Evolutionary conservation across 2,797 vertebrate genomes (phyloP).

Genomic region (Anableps anableps): DNA sequence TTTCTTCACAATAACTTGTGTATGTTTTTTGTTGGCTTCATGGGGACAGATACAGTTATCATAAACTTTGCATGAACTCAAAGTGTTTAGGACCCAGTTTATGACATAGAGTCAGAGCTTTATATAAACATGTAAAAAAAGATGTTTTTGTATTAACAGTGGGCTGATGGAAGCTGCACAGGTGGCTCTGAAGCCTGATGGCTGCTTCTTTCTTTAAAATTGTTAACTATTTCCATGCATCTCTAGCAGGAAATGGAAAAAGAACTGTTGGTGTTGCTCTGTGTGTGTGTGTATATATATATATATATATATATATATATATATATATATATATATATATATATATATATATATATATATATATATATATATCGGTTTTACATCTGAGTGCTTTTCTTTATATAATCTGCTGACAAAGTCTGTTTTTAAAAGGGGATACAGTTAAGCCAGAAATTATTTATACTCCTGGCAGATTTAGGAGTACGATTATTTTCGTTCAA

Average conservation of each 20-base stretch:
- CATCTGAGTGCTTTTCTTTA: neutral
- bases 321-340: no score
- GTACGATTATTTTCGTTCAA: neutral
- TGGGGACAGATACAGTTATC: slow-evolving; percentile 35
- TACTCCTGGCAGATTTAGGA: neutral
- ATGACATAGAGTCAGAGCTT: slow-evolving; percentile 23
- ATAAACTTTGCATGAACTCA: slow-evolving; percentile 27
- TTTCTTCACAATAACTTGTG: slow-evolving; percentile 5
- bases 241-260: neutral
- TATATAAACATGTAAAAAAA: slow-evolving; percentile 16
- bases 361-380: no score
- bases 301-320: no score
- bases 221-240: neutral
- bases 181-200: neutral
- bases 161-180: neutral
- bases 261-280: neutral
- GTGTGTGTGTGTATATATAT: no score
- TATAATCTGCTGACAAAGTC: neutral
- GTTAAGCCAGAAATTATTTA: neutral
- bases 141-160: slow-evolving; percentile 2
- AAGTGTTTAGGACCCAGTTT: slow-evolving; percentile 35
- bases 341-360: no score
- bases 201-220: neutral
- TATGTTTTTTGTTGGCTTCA: slow-evolving; percentile 10
- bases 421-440: neutral